Evolutionary conservation across 2,113 vertebrate genomes (phyloP).

Genomic region (Galeopterus variegatus): DNA sequence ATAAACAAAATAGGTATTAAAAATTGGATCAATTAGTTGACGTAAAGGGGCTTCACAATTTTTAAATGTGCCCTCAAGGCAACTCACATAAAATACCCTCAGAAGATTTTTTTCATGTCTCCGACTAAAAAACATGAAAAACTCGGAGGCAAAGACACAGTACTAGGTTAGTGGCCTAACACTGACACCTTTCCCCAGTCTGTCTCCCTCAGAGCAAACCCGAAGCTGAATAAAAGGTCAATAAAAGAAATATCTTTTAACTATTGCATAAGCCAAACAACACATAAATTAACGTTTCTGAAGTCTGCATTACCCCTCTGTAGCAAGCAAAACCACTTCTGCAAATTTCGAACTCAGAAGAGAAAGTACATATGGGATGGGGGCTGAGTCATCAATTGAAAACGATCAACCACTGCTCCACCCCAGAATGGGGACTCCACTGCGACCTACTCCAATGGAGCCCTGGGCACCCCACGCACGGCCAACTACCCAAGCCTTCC

Average conservation of each 20-base stretch:
- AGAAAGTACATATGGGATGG: constrained; percentile 48
- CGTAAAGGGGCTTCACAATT: background rate
- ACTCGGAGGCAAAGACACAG: background rate
- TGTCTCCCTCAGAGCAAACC: constrained; percentile 11
- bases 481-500: background rate
- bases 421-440: background rate
- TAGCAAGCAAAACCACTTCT: constrained; percentile 60
- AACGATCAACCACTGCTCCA: background rate
- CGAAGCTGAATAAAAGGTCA: background rate
- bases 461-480: background rate
- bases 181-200: background rate
- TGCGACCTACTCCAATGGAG: background rate
- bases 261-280: constrained; percentile 26
- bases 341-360: constrained; percentile 48
- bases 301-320: background rate
- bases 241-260: background rate
- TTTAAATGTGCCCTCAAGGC: background rate
- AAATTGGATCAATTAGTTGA: background rate
- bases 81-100: background rate
- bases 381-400: constrained; percentile 59
- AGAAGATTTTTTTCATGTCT: background rate
- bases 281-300: background rate
- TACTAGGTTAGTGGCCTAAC: background rate
- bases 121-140: background rate
- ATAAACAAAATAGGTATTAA: constrained; percentile 6